Conservation (phyloP, 2,797 vertebrate genomes). For the Pangasius krempfi region DNA sequence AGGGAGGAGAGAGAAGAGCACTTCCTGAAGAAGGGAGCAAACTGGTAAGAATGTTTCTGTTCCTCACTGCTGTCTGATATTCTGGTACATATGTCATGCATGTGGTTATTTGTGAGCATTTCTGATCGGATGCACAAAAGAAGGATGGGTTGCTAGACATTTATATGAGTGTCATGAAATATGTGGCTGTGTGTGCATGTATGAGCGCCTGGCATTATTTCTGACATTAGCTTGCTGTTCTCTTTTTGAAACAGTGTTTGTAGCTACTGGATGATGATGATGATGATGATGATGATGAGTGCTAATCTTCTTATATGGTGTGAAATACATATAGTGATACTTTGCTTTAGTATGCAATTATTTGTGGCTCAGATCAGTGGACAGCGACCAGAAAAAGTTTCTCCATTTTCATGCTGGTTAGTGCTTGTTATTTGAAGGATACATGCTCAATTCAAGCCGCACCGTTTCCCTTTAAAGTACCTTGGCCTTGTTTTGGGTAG, state of each 20-base stretch:
- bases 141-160: not conserved
- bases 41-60: constrained; percentile 64
- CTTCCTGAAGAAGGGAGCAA: constrained; percentile 68
- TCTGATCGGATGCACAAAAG: not conserved
- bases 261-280: not conserved
- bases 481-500: not conserved
- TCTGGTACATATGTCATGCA: not conserved
- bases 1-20: constrained; percentile 66
- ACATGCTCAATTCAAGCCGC: not conserved
- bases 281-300: not conserved
- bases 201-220: not conserved
- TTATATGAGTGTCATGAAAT: not conserved
- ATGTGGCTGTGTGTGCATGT: constrained; percentile 11
- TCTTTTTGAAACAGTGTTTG: not conserved
- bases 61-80: not conserved
- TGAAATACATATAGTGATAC: too few species aligned
- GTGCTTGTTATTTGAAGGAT: not conserved
- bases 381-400: too few species aligned
- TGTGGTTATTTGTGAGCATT: not conserved
- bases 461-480: not conserved
- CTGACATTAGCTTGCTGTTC: not conserved
- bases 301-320: not conserved
- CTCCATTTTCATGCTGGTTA: not conserved
- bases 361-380: too few species aligned
- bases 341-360: too few species aligned